These are phyloP conservation scores for Poecilia gillii DNA, from an alignment of 2,797 vertebrate genomes.

Conservation along the genomic window DNA sequence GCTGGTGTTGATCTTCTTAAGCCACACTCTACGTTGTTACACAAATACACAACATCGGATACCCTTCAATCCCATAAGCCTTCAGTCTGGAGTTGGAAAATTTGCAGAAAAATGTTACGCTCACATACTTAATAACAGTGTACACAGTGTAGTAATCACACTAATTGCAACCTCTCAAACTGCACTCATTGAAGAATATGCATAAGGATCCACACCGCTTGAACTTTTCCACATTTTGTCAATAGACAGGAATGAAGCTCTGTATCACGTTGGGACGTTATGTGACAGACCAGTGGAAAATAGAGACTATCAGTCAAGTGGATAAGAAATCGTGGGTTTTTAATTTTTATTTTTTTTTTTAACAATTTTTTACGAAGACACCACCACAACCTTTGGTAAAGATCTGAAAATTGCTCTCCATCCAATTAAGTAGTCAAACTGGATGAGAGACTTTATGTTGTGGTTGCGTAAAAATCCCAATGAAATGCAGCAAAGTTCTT, in stretches of 20 bases:
- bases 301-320: background rate
- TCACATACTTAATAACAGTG: no score
- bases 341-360: background rate
- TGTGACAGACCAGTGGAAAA: background rate
- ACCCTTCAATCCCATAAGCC: no score
- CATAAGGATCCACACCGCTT: background rate
- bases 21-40: no score
- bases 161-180: no score
- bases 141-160: no score
- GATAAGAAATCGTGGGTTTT: no score
- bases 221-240: background rate
- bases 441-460: background rate
- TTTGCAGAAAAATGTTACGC: no score
- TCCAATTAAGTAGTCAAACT: background rate
- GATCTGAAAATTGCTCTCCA: background rate
- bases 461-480: background rate
- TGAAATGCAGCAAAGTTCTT: background rate
- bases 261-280: background rate
- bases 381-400: background rate
- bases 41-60: no score
- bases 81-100: no score
- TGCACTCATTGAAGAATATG: background rate
- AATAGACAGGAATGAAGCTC: background rate
- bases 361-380: background rate
- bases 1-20: no score